Evolutionary conservation across 2,888 invertebrate genomes (phyloP).

Genomic region (Drosophila putrida): DNA sequence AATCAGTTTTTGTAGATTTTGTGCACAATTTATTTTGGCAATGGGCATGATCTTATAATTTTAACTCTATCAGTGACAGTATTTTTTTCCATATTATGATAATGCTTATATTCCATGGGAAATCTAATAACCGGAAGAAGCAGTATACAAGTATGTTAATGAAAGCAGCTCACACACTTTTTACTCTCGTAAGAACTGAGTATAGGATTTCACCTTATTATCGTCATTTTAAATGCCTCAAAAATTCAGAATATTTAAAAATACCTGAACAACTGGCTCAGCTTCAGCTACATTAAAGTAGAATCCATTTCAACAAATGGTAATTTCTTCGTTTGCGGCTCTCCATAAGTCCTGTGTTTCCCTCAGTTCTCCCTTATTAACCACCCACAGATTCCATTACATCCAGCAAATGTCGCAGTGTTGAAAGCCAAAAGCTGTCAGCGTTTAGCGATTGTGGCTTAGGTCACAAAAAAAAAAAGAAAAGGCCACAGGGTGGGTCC

Average conservation of each 20-base stretch:
- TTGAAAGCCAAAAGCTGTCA: slow-evolving; percentile 69
- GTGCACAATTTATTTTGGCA: no score
- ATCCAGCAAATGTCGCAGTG: slow-evolving; percentile 36
- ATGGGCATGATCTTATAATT: no score
- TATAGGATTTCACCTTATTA: neutral
- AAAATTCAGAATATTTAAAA: neutral
- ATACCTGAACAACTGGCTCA: neutral
- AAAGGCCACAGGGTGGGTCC: slow-evolving; percentile 26
- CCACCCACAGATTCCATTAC: slow-evolving; percentile 18
- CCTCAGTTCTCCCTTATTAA: neutral
- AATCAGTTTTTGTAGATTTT: no score
- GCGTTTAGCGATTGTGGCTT: slow-evolving; percentile 48
- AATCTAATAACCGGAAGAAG: no score
- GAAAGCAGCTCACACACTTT: neutral
- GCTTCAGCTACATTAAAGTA: slow-evolving; percentile 32
- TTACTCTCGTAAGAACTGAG: neutral
- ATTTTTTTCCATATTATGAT: no score
- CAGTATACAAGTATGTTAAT: no score
- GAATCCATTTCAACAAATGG: slow-evolving; percentile 35
- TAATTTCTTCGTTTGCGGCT: slow-evolving; percentile 37
- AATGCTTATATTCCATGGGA: no score
- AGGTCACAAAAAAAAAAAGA: slow-evolving; percentile 25
- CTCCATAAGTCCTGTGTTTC: slow-evolving; percentile 22
- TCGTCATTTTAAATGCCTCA: neutral
- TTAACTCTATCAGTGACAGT: no score